Percentiles rank a stretch among this genome's conserved stretches.
Evolutionary conservation across 1,140 invertebrate species (phyloP).

Genomic region (Anoplophora glabripennis): DNA sequence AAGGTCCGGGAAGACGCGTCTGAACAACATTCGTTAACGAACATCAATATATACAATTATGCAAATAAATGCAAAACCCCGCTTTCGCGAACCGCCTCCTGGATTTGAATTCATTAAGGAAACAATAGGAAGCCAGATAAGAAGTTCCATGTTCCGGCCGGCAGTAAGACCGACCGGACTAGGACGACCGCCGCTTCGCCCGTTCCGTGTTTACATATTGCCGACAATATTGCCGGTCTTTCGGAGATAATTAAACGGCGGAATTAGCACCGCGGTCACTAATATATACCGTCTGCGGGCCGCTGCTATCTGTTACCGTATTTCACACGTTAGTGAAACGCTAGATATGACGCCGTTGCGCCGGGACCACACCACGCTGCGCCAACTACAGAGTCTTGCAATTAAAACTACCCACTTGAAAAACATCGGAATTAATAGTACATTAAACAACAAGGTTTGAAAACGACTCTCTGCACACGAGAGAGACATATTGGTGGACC

Average conservation of each 20-base stretch:
- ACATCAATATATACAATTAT: constrained; percentile 51
- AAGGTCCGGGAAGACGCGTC: background rate
- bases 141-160: constrained; percentile 37
- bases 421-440: too few relatives aligned
- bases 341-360: too few relatives aligned
- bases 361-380: too few relatives aligned
- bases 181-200: constrained; percentile 10
- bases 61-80: constrained; percentile 48
- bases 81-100: constrained; percentile 44
- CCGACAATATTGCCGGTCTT: constrained; percentile 28
- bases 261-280: constrained; percentile 13
- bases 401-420: too few relatives aligned
- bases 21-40: constrained; percentile 48
- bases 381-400: too few relatives aligned
- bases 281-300: too few relatives aligned
- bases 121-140: constrained; percentile 48
- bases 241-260: constrained; percentile 28
- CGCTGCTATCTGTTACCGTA: too few relatives aligned
- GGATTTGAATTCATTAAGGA: constrained; percentile 50
- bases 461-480: too few relatives aligned
- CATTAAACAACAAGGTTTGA: too few relatives aligned
- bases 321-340: too few relatives aligned
- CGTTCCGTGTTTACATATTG: constrained; percentile 30
- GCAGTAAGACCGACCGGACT: background rate
- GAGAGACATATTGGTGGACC: too few relatives aligned